Evolutionary conservation across 2,797 vertebrate genomes (phyloP), one percentile per base, ranked within the genome.

Genomic region (Chelon auratus): DNA sequence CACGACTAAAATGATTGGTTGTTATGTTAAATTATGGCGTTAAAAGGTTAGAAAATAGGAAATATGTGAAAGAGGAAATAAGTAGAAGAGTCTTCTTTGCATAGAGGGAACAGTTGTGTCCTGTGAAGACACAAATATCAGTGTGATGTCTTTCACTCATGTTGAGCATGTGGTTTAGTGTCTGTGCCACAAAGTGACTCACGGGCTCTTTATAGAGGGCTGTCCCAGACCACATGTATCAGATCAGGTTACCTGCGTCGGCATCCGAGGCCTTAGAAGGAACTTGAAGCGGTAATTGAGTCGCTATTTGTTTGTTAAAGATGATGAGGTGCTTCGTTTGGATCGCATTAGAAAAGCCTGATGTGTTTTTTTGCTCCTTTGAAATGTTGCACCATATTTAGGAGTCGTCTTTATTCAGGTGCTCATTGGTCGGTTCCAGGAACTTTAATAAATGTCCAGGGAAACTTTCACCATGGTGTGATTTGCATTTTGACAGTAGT

Each of bases 121-220:
- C 45, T 48, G 11, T 22, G 22, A 50, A 70, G 62, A 26, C 15
- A 39, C 26, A 52, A 12, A 68, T 56, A 45, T 73, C 59, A 5
- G 20, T 39, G 58, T 61, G 58, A 65, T 64, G 43, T 79, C 51
- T 47, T 33, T 30, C 67, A 11, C 40, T 66, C 45, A 65, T 75
- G 79, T 66, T 33, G 68, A 78, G 62, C 77, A 68, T 80, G 73
- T 84, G 77, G 54, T 9, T 63, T 10, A 30, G 50, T 30, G 62
- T 77, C 64, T 70, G 81, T 6, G 69, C 60, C 83, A 59, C 76
- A 42, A 2, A 60, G 59, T 81, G 81, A 83, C 67, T 86, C 79
- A 86, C 7, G 9, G 4, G 0, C 63, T 75, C 75, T 65, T 82
- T 69, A 67, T 85, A 71, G 75, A 72, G 75, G 77, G 74, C 62